Conservation (phyloP, 2,888 invertebrate genomes). For the Ceratothoa steindachneri region DNA sequence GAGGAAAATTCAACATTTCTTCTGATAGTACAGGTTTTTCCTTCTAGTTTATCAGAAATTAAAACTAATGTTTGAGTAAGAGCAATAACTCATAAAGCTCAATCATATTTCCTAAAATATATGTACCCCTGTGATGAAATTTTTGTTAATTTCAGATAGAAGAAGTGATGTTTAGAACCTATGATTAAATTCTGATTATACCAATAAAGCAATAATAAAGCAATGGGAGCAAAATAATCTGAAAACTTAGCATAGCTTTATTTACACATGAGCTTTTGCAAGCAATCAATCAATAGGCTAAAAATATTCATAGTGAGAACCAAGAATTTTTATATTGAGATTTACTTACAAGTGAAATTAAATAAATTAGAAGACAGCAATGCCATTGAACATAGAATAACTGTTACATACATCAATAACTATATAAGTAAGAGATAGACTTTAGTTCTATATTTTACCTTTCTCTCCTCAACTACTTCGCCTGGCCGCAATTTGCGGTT, state of each 20-base stretch:
- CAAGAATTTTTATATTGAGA: background rate
- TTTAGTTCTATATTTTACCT: constrained; percentile 28
- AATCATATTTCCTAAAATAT: too few species aligned
- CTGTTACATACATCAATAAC: background rate
- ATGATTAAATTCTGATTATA: too few species aligned
- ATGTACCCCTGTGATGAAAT: too few species aligned
- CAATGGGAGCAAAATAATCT: background rate
- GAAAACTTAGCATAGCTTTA: background rate
- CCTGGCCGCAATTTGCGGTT: constrained; percentile 47
- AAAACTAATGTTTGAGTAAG: too few species aligned
- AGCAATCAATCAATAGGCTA: background rate
- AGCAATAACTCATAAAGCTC: too few species aligned
- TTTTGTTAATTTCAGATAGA: too few species aligned
- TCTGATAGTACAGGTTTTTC: too few species aligned
- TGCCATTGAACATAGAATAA: background rate
- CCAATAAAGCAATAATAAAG: background rate
- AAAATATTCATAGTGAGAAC: background rate
- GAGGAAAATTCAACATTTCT: too few species aligned
- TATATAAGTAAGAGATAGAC: background rate
- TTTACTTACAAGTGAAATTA: too few species aligned
- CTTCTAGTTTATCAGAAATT: too few species aligned
- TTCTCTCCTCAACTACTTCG: constrained; percentile 43
- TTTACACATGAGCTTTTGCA: constrained; percentile 3
- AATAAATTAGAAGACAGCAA: too few species aligned
- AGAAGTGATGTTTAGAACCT: too few species aligned